Conservation (phyloP, 2,888 invertebrate genomes). For the Boloria euphrosyne region DNA sequence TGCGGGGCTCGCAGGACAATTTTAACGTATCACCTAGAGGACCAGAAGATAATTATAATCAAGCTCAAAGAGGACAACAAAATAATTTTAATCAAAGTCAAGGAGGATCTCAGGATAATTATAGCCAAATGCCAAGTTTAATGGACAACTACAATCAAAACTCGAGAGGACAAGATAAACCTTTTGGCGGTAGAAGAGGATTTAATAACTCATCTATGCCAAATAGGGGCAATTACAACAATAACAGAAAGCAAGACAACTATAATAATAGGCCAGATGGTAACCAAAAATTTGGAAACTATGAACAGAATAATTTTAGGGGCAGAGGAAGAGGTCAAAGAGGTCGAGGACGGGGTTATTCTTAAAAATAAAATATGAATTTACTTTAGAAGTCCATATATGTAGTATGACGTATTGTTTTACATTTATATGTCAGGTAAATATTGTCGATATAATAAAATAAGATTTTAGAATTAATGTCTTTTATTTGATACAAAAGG, state of each 20-base stretch:
- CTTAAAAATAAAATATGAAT: conserved; percentile 34
- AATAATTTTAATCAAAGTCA: conserved; percentile 30
- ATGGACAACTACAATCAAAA: conserved; percentile 28
- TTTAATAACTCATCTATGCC: conserved; percentile 45
- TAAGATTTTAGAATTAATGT: conserved; percentile 2
- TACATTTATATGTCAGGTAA: conserved; percentile 7
- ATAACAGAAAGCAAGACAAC: conserved; percentile 49
- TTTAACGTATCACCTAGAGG: conserved; percentile 17
- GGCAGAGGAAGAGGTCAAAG: conserved; percentile 47
- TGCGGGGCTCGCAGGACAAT: conserved; percentile 10
- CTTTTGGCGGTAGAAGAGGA: conserved; percentile 30
- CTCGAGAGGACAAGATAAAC: conserved; percentile 17
- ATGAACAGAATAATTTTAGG: conserved; percentile 37
- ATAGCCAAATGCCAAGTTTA: conserved; percentile 14
- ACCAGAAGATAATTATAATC: conserved; percentile 24
- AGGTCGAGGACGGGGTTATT: conserved; percentile 58
- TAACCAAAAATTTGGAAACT: conserved; percentile 39
- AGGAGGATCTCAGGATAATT: conserved; percentile 9
- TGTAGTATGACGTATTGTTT: background rate
- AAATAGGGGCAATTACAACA: conserved; percentile 52
- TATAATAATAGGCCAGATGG: conserved; percentile 37
- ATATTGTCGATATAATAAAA: conserved; percentile 4
- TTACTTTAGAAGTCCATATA: conserved; percentile 4
- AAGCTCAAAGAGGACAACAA: conserved; percentile 7
- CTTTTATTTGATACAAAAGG: conserved; percentile 7